Evolutionary conservation across 2,113 vertebrate genomes (phyloP).

Genomic region (Microtus pennsylvanicus): DNA sequence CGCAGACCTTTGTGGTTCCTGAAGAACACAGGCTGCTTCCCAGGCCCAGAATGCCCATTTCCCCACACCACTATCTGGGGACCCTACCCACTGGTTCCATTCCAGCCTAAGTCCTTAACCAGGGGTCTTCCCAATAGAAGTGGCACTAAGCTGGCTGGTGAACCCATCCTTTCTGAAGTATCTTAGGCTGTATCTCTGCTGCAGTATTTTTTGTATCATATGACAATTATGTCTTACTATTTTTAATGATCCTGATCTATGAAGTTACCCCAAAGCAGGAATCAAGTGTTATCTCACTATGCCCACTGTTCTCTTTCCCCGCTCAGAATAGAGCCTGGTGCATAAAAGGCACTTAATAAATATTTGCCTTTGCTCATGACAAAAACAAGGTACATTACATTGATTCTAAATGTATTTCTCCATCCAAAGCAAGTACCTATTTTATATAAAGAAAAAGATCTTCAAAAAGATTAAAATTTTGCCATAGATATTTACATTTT

Average conservation of each 20-base stretch:
- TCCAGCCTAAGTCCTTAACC: neutral
- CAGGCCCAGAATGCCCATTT: neutral
- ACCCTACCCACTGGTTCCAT: neutral
- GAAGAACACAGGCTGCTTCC: neutral
- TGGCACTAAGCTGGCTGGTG: neutral
- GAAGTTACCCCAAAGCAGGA: neutral
- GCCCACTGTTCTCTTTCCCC: neutral
- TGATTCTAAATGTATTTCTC: neutral
- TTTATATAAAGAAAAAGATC: neutral
- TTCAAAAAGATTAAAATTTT: constrained; percentile 9
- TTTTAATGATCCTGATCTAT: neutral
- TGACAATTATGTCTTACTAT: neutral
- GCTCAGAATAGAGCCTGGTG: neutral
- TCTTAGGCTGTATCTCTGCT: neutral
- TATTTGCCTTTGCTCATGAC: constrained; percentile 6
- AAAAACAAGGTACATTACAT: neutral
- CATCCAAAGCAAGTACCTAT: constrained; percentile 21
- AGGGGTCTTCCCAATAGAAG: neutral
- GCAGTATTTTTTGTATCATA: neutral
- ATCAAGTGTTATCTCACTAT: neutral
- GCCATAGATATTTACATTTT: neutral
- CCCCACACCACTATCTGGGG: neutral
- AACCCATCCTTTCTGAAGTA: neutral
- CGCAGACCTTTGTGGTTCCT: neutral
- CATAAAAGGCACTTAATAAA: neutral